These are phyloP conservation scores for Ditylenchus weischeri DNA, from an alignment of 2,888 invertebrate genomes.

Conservation along the genomic window DNA sequence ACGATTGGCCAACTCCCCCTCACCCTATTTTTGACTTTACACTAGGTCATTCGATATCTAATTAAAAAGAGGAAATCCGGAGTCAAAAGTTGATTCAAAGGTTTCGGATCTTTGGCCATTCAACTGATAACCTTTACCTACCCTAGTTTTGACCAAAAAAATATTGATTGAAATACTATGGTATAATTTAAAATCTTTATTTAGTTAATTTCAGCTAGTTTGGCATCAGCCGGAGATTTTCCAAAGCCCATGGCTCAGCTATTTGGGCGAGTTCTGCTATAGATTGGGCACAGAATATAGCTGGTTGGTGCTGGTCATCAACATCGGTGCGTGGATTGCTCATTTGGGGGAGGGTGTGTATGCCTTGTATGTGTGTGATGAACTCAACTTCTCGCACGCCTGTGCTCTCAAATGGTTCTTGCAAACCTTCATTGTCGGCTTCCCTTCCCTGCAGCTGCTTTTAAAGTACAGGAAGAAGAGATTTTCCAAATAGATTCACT, in stretches of 20 bases:
- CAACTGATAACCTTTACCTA: too few relatives aligned
- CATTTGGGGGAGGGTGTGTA: constrained; percentile 48
- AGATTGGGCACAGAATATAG: constrained; percentile 27
- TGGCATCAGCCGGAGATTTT: constrained; percentile 37
- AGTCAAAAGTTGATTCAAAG: too few relatives aligned
- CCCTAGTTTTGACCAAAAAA: too few relatives aligned
- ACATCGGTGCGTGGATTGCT: constrained; percentile 43
- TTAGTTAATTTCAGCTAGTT: constrained; percentile 33
- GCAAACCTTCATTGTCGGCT: constrained; percentile 53
- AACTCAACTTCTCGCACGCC: constrained; percentile 43
- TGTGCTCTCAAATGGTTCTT: constrained; percentile 50
- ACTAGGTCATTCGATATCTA: too few relatives aligned
- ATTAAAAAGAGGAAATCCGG: too few relatives aligned
- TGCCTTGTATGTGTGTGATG: constrained; percentile 45
- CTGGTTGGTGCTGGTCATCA: constrained; percentile 36
- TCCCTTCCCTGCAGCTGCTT: constrained; percentile 48
- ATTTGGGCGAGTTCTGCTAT: constrained; percentile 37
- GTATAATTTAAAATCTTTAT: too few relatives aligned
- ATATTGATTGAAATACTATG: too few relatives aligned
- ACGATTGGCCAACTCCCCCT: too few relatives aligned
- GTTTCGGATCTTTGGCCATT: too few relatives aligned
- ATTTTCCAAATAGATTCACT: constrained; percentile 7
- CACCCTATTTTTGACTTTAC: too few relatives aligned
- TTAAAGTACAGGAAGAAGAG: constrained; percentile 19
- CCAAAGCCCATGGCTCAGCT: constrained; percentile 29